Evolutionary conservation across 2,797 vertebrate species (phyloP).

Genomic region (Karalla daura): DNA sequence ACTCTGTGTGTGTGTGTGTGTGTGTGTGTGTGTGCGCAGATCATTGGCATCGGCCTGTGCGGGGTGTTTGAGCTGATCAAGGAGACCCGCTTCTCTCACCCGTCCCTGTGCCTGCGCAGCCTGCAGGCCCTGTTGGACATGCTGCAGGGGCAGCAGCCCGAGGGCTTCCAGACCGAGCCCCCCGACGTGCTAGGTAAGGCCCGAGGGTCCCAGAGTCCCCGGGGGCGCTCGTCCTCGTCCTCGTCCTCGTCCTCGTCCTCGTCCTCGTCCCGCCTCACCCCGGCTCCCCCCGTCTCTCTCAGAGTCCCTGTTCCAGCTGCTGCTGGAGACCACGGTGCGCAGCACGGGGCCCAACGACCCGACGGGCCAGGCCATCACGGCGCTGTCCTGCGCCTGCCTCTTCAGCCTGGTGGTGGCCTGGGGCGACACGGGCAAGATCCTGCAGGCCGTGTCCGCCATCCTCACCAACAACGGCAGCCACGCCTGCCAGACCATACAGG

Average conservation of each 20-base stretch:
- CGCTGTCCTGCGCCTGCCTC: slow-evolving; percentile 97
- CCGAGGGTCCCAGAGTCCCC: background rate
- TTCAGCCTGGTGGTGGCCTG: slow-evolving; percentile 98
- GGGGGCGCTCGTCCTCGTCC: background rate
- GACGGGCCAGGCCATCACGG: slow-evolving; percentile 95
- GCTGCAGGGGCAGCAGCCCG: slow-evolving; percentile 97
- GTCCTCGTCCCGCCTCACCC: background rate
- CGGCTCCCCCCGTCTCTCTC: too few species aligned
- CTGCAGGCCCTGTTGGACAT: slow-evolving; percentile 97
- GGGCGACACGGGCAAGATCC: slow-evolving; percentile 97
- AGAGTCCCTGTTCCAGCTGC: slow-evolving; percentile 97
- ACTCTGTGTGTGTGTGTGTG: background rate
- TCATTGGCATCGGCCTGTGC: slow-evolving; percentile 95
- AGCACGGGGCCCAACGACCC: slow-evolving; percentile 96
- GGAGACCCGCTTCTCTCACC: slow-evolving; percentile 98
- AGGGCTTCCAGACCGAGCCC: slow-evolving; percentile 97
- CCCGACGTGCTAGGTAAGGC: slow-evolving; percentile 95
- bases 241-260: background rate
- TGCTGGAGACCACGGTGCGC: slow-evolving; percentile 97
- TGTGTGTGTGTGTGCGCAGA: slow-evolving; percentile 69
- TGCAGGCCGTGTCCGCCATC: slow-evolving; percentile 98
- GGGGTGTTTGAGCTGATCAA: slow-evolving; percentile 99
- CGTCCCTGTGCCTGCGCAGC: slow-evolving; percentile 95
- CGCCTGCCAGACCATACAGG: slow-evolving; percentile 98
- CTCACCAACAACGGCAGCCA: slow-evolving; percentile 99